These are phyloP conservation scores for Sebastes ruberrimus DNA, from an alignment of 2,797 vertebrate species.

Conservation along the genomic window DNA sequence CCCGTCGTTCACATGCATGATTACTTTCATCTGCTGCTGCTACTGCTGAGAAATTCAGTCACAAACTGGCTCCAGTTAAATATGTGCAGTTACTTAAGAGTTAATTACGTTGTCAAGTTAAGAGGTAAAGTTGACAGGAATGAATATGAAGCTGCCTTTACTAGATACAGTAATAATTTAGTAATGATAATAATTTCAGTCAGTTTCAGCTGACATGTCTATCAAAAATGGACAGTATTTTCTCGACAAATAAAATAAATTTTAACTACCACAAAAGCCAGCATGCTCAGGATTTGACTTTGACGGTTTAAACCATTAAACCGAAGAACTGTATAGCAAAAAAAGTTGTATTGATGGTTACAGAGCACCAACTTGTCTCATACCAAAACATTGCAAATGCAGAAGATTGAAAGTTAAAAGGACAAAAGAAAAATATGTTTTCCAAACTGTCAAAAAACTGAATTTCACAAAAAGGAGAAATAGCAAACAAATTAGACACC, in stretches of 20 bases:
- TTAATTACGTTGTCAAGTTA: neutral
- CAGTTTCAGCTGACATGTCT: neutral
- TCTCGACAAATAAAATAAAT: neutral
- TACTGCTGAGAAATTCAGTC: neutral
- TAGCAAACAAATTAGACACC: neutral
- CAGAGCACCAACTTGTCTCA: neutral
- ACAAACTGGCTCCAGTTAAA: neutral
- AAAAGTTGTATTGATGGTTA: neutral
- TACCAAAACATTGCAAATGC: neutral
- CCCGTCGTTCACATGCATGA: neutral
- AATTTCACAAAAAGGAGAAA: conserved; percentile 3
- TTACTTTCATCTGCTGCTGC: neutral
- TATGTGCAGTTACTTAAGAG: neutral
- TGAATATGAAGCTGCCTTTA: neutral
- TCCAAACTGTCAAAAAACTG: neutral
- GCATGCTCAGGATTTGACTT: neutral
- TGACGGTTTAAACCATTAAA: neutral
- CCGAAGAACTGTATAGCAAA: neutral
- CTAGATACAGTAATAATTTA: neutral
- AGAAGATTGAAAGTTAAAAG: neutral
- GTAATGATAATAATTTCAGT: neutral
- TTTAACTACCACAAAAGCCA: neutral
- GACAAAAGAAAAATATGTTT: neutral
- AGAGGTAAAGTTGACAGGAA: neutral
- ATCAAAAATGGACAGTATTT: neutral